A percentile compares a stretch with the other conserved stretches of the same genome.
These are phyloP conservation scores for Chymomyza amoena DNA, from an alignment of 2,888 invertebrate species.

Conservation along the genomic window DNA sequence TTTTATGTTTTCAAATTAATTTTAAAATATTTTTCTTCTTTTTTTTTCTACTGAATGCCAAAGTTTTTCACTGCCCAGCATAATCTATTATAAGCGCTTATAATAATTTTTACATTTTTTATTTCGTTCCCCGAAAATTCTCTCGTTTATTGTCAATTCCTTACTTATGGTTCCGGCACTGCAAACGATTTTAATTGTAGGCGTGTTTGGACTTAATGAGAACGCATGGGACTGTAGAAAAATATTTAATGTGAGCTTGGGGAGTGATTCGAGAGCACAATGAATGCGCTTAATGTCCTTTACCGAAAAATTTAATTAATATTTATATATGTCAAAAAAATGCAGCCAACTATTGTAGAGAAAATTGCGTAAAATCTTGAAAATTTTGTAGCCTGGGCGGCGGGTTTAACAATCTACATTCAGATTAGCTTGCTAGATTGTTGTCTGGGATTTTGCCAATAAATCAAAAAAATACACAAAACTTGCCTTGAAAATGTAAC, in stretches of 20 bases:
- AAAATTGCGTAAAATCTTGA: conserved; percentile 4
- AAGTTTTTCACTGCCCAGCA: conserved; percentile 34
- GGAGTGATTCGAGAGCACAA: not conserved
- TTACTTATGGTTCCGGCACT: not conserved
- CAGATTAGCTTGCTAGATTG: conserved; percentile 10
- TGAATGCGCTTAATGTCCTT: not conserved
- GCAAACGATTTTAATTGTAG: conserved; percentile 47
- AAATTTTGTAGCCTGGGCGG: not conserved
- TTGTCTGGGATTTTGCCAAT: conserved; percentile 19
- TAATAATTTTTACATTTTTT: conserved; percentile 40
- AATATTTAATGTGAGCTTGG: conserved; percentile 6
- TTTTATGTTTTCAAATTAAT: conserved; percentile 57
- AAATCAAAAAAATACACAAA: conserved; percentile 55
- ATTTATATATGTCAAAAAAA: conserved; percentile 24
- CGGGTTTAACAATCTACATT: conserved; percentile 24
- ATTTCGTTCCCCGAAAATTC: not conserved
- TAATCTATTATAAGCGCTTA: conserved; percentile 57
- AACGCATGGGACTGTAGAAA: conserved; percentile 12
- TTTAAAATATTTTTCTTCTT: conserved; percentile 36
- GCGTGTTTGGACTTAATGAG: conserved; percentile 56
- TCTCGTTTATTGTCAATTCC: not conserved
- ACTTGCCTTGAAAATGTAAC: conserved; percentile 53
- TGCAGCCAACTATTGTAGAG: not conserved
- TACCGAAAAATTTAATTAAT: conserved; percentile 30
- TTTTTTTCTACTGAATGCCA: conserved; percentile 19